Evolutionary conservation across 92 coral and sea anemone species (phyloP).

Genomic region (Palythoa grandiflora): DNA sequence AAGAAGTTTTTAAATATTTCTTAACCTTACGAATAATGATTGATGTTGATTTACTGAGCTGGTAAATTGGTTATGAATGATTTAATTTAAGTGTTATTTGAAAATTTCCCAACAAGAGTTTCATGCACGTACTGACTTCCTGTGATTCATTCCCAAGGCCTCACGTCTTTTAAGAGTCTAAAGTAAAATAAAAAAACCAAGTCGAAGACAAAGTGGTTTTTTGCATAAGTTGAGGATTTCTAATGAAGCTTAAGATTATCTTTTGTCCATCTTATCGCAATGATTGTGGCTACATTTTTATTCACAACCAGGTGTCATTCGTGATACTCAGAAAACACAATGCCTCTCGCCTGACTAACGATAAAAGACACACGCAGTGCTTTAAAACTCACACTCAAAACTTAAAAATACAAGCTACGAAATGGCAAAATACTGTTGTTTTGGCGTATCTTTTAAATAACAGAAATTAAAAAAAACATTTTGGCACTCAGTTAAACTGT

Average conservation of each 20-base stretch:
- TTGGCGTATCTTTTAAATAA: neutral
- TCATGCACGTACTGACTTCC: neutral
- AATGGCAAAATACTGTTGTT: neutral
- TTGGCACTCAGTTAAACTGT: neutral
- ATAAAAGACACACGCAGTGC: neutral
- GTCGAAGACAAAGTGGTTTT: neutral
- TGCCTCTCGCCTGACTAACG: neutral
- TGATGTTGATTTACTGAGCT: too few species aligned
- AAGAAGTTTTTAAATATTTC: too few species aligned
- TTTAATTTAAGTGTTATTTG: too few species aligned
- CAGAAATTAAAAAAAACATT: neutral
- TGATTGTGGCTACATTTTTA: neutral
- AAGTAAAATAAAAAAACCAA: neutral
- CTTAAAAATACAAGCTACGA: neutral
- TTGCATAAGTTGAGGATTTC: neutral
- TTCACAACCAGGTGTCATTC: neutral
- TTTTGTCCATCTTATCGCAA: neutral
- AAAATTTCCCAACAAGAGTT: neutral
- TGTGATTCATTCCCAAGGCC: neutral
- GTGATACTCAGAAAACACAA: neutral
- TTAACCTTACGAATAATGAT: too few species aligned
- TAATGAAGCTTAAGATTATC: neutral
- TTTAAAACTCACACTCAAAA: neutral
- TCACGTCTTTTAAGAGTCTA: neutral
- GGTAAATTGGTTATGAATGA: too few species aligned